Percentiles rank a stretch among this genome's conserved stretches.
Conservation (phyloP, 2,797 vertebrate genomes). For the Anniella stebbinsi region DNA sequence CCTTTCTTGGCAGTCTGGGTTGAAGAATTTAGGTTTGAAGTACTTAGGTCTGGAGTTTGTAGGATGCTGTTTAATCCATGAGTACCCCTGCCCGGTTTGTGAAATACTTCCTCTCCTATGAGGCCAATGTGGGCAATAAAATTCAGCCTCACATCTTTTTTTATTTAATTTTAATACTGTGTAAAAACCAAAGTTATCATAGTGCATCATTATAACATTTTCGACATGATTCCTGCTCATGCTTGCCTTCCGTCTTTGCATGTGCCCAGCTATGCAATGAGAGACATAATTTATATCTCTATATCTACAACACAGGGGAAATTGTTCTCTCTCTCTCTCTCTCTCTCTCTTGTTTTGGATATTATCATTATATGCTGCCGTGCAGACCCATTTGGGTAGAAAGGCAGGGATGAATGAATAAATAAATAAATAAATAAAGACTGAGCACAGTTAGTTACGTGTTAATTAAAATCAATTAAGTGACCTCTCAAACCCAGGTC, state of each 20-base stretch:
- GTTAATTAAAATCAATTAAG: slow-evolving; percentile 7
- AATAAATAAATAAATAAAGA: neutral
- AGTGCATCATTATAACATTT: neutral
- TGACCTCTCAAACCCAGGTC: neutral
- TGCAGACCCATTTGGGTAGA: neutral
- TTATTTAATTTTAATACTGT: neutral
- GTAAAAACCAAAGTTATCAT: neutral
- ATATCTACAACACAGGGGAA: neutral
- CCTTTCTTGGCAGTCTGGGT: neutral
- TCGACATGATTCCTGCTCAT: neutral
- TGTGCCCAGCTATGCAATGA: too few relatives aligned
- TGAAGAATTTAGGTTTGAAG: neutral
- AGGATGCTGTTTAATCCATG: too few relatives aligned
- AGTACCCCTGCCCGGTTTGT: neutral
- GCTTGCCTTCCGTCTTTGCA: neutral
- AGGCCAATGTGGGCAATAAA: neutral
- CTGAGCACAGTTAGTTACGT: neutral
- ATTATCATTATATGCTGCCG: neutral
- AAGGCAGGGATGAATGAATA: neutral
- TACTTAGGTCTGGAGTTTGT: too few relatives aligned
- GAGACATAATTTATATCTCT: too few relatives aligned
- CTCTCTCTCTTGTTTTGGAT: neutral
- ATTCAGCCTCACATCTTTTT: neutral
- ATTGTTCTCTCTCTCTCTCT: neutral
- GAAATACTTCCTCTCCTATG: neutral